phyloP scores from a whole-genome alignment of 2,797 vertebrate species.

The Varecia variegata region DNA sequence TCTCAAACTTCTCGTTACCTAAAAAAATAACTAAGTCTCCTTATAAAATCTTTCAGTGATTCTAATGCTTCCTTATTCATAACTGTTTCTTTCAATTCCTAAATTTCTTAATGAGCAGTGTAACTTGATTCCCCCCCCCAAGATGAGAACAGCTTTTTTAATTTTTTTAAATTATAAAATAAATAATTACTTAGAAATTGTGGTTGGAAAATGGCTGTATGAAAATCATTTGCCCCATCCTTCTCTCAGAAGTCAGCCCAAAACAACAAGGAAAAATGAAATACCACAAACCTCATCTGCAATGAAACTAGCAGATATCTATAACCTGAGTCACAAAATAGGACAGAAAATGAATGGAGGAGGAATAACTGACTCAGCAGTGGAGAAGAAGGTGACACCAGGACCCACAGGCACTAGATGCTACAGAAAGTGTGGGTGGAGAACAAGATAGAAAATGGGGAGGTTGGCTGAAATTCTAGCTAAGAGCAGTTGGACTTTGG shows the following conservation, averaged over 20 bases:
- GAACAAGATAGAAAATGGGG: not conserved
- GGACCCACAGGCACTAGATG: not conserved
- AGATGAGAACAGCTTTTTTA: not conserved
- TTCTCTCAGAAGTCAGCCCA: not conserved
- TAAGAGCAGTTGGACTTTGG: not conserved
- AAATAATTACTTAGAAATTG: not conserved
- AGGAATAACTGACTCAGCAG: not conserved
- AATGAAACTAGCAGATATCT: not conserved
- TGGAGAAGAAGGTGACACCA: not conserved
- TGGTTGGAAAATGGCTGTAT: not conserved
- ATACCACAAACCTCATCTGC: not conserved
- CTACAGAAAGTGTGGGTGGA: not conserved
- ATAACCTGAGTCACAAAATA: not conserved
- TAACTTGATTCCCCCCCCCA: constrained; percentile 7
- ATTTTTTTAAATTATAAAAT: not conserved
- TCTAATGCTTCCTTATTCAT: constrained; percentile 23
- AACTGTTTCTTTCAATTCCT: not conserved
- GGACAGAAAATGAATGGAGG: not conserved
- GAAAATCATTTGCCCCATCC: not conserved
- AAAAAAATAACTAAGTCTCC: not conserved
- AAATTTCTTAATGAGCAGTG: not conserved
- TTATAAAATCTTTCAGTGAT: not conserved
- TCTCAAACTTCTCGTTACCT: not conserved
- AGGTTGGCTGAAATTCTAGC: not conserved
- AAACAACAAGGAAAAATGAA: not conserved